Evolutionary conservation across 2,888 invertebrate genomes (phyloP), one percentile per base, ranked within the genome.

Genomic region (Ormyrus pomaceus): DNA sequence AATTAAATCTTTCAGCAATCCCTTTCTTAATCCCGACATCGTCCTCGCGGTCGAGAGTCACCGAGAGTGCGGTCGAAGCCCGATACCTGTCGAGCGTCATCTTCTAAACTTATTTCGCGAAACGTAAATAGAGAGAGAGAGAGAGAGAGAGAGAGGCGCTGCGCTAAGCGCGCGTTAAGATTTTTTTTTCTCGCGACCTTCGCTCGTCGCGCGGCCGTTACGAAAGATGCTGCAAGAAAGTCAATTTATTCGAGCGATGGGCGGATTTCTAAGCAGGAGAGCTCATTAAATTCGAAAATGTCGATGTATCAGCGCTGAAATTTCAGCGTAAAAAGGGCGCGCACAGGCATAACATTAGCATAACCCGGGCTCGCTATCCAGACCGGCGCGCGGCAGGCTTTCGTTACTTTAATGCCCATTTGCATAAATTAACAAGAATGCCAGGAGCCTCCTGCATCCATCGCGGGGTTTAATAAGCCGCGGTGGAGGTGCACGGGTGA

Each of bases 171-270:
- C 51, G 51, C 51, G 5, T 50, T 51, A 7, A 10, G 11, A 45
- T 65, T 65, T 65, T 65, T 65, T 46, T 62, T n/a, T 48, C 46
- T n/a, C 9, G 3, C 65, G 50, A 65, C 50, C 51, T 65, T 65
- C 50, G 65, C 48, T 45, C 50, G 34, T 10, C 61, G 34, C 6
- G 7, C 13, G 34, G 7, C 34, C 34, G 34, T 65, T 64, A n/a
- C 64, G 65, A 13, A 51, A 50, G 65, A 51, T 51, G 65, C 65
- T 48, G 13, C 13, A 50, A 65, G 5, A 7, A 46, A 72, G 72
- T 45, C 66, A 77, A 79, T 81, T 77, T 78, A 61, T 51, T 34
- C 34, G 34, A 34, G 34, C 34, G 34, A 34, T 34, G 34, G 34
- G 34, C 34, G 34, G 34, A 34, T 34, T 34, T 3, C 34, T 34